phyloP scores from a whole-genome alignment of 2,888 invertebrate species.

The Agriotes lineatus region DNA sequence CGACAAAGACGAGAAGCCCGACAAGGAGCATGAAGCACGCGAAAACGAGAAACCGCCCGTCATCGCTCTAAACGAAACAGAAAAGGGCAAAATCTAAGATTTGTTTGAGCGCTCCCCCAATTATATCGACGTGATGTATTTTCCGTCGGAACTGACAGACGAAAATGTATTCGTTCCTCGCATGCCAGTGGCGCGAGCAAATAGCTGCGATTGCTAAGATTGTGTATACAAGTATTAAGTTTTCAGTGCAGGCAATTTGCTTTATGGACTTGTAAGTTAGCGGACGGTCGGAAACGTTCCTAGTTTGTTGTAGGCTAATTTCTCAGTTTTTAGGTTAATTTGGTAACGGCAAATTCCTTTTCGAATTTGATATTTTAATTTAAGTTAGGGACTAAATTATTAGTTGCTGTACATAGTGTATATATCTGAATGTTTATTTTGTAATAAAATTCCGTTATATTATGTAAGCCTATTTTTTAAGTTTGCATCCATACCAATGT shows the following conservation, averaged over 20 bases:
- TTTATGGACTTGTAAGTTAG: not conserved
- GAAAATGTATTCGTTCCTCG: slow-evolving; percentile 4
- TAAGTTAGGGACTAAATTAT: not conserved
- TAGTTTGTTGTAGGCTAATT: not conserved
- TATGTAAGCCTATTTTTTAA: no score
- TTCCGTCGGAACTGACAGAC: slow-evolving; percentile 4
- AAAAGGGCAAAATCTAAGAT: slow-evolving; percentile 2
- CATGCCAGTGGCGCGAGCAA: not conserved
- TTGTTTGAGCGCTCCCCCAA: slow-evolving; percentile 9
- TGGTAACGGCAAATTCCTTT: not conserved
- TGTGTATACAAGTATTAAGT: not conserved
- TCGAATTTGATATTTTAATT: not conserved
- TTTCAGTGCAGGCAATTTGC: not conserved
- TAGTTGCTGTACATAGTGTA: not conserved
- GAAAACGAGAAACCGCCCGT: not conserved
- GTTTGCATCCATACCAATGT: no score
- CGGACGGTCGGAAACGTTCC: not conserved
- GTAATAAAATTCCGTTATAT: no score
- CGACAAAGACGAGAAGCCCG: slow-evolving; percentile 11
- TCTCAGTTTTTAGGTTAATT: not conserved
- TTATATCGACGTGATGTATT: slow-evolving; percentile 17
- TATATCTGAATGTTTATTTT: no score
- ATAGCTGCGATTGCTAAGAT: not conserved
- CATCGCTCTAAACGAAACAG: not conserved
- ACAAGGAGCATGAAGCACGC: slow-evolving; percentile 13